Percentiles rank a stretch among this genome's conserved stretches.
phyloP scores from a whole-genome alignment of 2,888 invertebrate species.

The Phyllotreta cruciferae region DNA sequence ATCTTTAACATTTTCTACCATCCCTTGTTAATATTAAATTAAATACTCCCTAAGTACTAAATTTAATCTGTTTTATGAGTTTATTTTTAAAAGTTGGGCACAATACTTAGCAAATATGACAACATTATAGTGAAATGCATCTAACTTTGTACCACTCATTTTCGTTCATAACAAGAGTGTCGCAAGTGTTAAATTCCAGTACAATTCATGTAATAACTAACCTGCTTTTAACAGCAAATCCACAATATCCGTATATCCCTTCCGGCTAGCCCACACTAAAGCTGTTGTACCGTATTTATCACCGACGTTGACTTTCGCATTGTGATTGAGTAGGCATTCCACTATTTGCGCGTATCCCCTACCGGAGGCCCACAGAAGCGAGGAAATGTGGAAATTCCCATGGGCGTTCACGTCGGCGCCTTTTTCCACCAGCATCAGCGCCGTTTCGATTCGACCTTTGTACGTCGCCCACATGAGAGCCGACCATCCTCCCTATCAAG shows the following conservation, averaged over 20 bases:
- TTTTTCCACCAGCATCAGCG: constrained; percentile 77
- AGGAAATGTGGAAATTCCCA: constrained; percentile 93
- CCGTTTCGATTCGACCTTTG: constrained; percentile 80
- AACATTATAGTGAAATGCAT: no score
- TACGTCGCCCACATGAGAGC: constrained; percentile 98
- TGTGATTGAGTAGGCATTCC: constrained; percentile 78
- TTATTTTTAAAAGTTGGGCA: no score
- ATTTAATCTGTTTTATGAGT: no score
- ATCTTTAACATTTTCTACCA: no score
- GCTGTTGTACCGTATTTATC: constrained; percentile 98
- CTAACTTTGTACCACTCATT: neutral
- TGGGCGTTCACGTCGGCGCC: constrained; percentile 95
- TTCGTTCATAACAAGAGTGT: neutral
- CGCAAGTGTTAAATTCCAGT: neutral
- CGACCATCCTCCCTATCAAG: constrained; percentile 90
- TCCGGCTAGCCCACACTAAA: constrained; percentile 93
- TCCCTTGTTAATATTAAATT: no score
- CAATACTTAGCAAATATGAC: neutral
- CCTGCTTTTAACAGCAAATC: constrained; percentile 83
- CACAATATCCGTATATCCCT: constrained; percentile 86
- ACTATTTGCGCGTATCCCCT: constrained; percentile 89
- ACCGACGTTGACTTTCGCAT: constrained; percentile 93
- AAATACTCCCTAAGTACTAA: no score
- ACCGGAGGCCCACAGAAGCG: constrained; percentile 94
- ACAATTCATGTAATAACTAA: constrained; percentile 62